phyloP scores from a whole-genome alignment of 2,797 vertebrate species.

The Takifugu ocellatus region DNA sequence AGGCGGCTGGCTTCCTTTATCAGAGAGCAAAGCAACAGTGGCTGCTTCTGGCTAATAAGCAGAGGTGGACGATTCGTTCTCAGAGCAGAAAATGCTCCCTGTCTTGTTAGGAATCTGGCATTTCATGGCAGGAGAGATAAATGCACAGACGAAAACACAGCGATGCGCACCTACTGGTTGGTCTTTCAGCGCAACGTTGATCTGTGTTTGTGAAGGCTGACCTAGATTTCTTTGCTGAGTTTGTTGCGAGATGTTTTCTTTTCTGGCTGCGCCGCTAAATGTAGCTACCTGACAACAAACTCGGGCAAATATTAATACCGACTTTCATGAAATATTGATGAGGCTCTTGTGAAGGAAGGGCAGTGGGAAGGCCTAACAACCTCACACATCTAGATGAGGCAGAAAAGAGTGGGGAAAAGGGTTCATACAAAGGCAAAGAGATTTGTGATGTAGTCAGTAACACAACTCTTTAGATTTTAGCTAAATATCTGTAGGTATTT shows the following conservation, averaged over 20 bases:
- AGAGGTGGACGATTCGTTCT: conserved; percentile 14
- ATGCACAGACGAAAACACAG: conserved; percentile 23
- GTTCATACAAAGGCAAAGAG: conserved; percentile 18
- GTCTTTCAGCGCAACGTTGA: conserved; percentile 56
- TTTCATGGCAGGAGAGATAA: conserved; percentile 34
- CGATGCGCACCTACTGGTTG: conserved; percentile 43
- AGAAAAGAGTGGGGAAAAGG: conserved; percentile 26
- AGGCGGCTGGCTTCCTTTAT: conserved; percentile 24
- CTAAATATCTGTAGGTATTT: too few relatives aligned
- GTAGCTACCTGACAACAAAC: conserved; percentile 61
- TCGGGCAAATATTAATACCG: conserved; percentile 67
- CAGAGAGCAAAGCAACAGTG: conserved; percentile 9
- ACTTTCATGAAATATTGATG: conserved; percentile 69
- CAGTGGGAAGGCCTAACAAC: conserved; percentile 39
- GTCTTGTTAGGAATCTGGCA: conserved; percentile 3
- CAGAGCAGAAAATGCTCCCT: conserved; percentile 1
- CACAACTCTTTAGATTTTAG: too few relatives aligned
- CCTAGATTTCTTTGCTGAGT: conserved; percentile 65
- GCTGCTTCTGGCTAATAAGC: conserved; percentile 24
- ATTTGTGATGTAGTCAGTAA: conserved; percentile 26
- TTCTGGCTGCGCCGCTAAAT: conserved; percentile 57
- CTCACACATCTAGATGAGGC: conserved; percentile 27
- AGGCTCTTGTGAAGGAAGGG: conserved; percentile 51
- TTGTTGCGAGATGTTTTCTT: conserved; percentile 57
- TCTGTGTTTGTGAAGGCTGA: conserved; percentile 59